Conservation (phyloP, 1,140 invertebrate species). For the Venustaconcha ellipsiformis region DNA sequence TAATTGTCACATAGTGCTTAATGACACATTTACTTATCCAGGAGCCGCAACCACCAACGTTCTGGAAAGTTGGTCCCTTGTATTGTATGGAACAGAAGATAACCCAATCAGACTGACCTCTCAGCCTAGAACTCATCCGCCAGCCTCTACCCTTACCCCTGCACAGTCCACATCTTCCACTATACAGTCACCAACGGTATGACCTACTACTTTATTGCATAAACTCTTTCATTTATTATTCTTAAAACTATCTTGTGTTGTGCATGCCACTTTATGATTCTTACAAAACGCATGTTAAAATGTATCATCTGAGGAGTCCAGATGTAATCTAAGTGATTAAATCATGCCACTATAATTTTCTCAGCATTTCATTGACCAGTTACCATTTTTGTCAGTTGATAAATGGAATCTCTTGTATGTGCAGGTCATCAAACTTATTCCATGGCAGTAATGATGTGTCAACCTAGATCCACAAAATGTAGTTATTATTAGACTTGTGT, state of each 20-base stretch:
- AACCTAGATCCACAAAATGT: too few species aligned
- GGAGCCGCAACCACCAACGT: conserved; percentile 21
- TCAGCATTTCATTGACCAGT: too few species aligned
- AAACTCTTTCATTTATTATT: background rate
- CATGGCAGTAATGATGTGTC: too few species aligned
- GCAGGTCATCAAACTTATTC: too few species aligned
- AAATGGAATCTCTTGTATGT: too few species aligned
- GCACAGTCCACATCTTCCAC: background rate
- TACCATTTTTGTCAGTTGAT: too few species aligned
- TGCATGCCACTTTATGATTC: background rate
- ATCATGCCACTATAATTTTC: too few species aligned
- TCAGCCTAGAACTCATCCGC: conserved; percentile 2
- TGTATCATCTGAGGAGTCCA: background rate
- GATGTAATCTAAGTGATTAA: too few species aligned
- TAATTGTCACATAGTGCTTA: too few species aligned
- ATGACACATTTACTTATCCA: background rate
- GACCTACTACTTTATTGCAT: background rate
- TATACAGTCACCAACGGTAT: conserved; percentile 7
- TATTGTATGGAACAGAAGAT: conserved; percentile 27
- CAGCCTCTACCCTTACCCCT: background rate
- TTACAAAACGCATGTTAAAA: background rate
- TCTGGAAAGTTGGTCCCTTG: conserved; percentile 21
- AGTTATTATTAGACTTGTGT: too few species aligned
- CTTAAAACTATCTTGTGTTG: background rate
- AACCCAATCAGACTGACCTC: conserved; percentile 21